Conservation (phyloP, 2,888 invertebrate species). For the Syritta pipiens region DNA sequence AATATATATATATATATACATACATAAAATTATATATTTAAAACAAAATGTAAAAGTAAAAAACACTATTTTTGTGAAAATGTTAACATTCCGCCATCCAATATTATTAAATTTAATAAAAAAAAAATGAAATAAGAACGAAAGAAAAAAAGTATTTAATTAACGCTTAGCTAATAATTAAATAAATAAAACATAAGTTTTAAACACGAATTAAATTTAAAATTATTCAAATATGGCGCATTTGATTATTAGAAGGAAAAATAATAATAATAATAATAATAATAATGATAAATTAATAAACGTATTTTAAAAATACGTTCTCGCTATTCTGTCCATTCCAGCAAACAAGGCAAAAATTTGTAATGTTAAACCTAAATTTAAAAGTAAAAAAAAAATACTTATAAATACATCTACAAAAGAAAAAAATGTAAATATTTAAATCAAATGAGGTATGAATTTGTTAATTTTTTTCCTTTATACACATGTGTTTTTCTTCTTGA, state of each 20-base stretch:
- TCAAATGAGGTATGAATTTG: slow-evolving; percentile 42
- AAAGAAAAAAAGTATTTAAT: slow-evolving; percentile 53
- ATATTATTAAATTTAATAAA: slow-evolving; percentile 65
- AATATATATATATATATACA: slow-evolving; percentile 56
- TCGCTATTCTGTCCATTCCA: slow-evolving; percentile 72
- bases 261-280: slow-evolving; percentile 29
- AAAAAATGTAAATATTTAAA: slow-evolving; percentile 62
- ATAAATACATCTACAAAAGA: slow-evolving; percentile 45
- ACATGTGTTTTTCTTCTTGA: neutral
- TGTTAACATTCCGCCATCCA: slow-evolving; percentile 73
- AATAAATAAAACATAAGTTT: slow-evolving; percentile 57
- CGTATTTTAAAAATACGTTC: slow-evolving; percentile 72
- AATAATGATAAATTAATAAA: slow-evolving; percentile 41
- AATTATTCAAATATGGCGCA: slow-evolving; percentile 55
- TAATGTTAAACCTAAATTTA: slow-evolving; percentile 48
- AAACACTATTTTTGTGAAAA: slow-evolving; percentile 71
- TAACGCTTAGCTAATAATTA: slow-evolving; percentile 67
- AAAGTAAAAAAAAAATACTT: slow-evolving; percentile 33
- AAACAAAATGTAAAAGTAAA: slow-evolving; percentile 55
- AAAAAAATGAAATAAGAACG: slow-evolving; percentile 34
- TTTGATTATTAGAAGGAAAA: slow-evolving; percentile 36
- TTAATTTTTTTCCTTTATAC: slow-evolving; percentile 26
- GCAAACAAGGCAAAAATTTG: slow-evolving; percentile 30
- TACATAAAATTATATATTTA: slow-evolving; percentile 50
- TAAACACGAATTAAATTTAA: slow-evolving; percentile 59